These are phyloP conservation scores for Charanyca ferruginea DNA, from an alignment of 2,888 invertebrate species.

Conservation along the genomic window DNA sequence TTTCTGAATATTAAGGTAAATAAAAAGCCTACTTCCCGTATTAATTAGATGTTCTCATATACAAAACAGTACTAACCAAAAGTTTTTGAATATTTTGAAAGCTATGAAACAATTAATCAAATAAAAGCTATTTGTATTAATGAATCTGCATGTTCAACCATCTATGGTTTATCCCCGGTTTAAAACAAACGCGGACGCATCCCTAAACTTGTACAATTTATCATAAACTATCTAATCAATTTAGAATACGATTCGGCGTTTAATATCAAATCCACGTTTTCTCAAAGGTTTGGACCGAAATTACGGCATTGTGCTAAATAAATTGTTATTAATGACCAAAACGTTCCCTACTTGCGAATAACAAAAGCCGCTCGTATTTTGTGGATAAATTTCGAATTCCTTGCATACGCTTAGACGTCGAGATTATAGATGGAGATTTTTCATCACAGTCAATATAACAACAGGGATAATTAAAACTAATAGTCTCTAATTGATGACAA, in stretches of 20 bases:
- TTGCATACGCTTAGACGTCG: conserved; percentile 69
- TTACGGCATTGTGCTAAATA: conserved; percentile 89
- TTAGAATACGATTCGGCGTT: conserved; percentile 84
- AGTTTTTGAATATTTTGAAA: conserved; percentile 4
- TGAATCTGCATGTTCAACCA: conserved; percentile 46
- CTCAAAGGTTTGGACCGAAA: conserved; percentile 86
- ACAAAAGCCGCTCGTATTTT: conserved; percentile 84
- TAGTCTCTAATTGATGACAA: conserved; percentile 34
- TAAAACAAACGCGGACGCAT: conserved; percentile 51
- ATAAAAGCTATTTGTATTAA: conserved; percentile 33
- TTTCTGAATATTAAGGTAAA: background rate
- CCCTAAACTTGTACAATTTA: conserved; percentile 81
- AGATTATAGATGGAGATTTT: conserved; percentile 61
- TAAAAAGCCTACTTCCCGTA: background rate
- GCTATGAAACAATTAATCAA: conserved; percentile 4
- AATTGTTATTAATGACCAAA: conserved; percentile 90
- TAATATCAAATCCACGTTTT: conserved; percentile 88
- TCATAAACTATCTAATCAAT: conserved; percentile 89
- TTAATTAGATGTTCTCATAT: background rate
- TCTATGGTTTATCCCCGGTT: conserved; percentile 36
- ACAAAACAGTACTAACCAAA: background rate
- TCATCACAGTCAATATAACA: conserved; percentile 57
- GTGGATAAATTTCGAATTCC: conserved; percentile 81
- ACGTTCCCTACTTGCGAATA: conserved; percentile 82
- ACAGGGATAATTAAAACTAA: conserved; percentile 56